Evolutionary conservation across 2,888 invertebrate species (phyloP).

Genomic region (Dynastes maya): DNA sequence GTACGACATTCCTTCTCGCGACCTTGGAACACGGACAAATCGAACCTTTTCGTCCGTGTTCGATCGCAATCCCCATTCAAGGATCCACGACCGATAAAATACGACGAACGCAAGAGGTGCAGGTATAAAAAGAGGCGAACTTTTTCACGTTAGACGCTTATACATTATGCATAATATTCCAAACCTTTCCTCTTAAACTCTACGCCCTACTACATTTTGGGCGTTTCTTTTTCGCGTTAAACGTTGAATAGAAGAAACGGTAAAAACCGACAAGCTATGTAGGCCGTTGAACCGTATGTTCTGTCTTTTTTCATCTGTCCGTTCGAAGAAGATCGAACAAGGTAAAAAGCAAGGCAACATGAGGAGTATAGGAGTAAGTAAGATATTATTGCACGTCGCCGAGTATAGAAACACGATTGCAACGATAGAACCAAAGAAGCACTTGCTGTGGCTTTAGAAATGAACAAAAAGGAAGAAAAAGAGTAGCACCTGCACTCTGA

Average conservation of each 20-base stretch:
- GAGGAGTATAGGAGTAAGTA: background rate
- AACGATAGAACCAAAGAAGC: constrained; percentile 1
- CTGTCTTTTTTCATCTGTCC: constrained; percentile 8
- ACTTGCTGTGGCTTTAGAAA: background rate
- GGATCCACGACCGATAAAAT: background rate
- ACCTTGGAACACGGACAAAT: background rate
- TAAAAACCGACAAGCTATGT: constrained; percentile 49
- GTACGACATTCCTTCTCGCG: constrained; percentile 2
- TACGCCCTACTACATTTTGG: background rate
- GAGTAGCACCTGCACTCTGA: constrained; percentile 25
- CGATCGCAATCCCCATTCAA: constrained; percentile 10
- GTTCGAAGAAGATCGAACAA: constrained; percentile 34
- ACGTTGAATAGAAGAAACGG: constrained; percentile 50
- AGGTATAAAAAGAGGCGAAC: too few species aligned
- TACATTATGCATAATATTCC: constrained; percentile 3
- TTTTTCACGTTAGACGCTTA: background rate
- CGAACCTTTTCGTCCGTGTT: constrained; percentile 10
- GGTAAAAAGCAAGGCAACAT: constrained; percentile 28
- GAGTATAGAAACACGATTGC: constrained; percentile 39
- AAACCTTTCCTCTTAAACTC: background rate
- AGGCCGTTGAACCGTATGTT: constrained; percentile 54
- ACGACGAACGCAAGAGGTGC: background rate
- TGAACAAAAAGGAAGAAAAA: constrained; percentile 14
- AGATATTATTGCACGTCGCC: constrained; percentile 49
- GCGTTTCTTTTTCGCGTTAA: constrained; percentile 35